Conservation (phyloP, 1,140 invertebrate species). For the Phthorimaea operculella region DNA sequence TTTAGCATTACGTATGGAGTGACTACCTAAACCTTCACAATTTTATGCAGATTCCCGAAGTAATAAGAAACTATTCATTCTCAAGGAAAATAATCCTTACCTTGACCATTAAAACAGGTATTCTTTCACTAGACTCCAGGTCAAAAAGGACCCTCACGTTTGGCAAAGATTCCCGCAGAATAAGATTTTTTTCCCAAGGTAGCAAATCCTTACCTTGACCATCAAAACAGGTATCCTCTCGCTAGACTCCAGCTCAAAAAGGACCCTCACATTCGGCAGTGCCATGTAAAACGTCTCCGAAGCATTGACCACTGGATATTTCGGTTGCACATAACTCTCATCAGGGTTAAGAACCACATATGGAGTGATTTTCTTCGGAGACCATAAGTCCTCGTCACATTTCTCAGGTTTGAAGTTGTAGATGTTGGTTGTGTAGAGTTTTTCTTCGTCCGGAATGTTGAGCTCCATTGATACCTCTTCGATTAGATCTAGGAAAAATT, state of each 20-base stretch:
- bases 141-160: slow-evolving; percentile 65
- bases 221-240: slow-evolving; percentile 54
- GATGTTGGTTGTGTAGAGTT: slow-evolving; percentile 49
- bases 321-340: slow-evolving; percentile 47
- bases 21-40: no score
- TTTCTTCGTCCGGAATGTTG: slow-evolving; percentile 62
- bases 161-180: no score
- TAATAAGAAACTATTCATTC: no score
- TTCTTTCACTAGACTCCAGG: slow-evolving; percentile 63
- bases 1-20: slow-evolving; percentile 36
- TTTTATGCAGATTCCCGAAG: no score
- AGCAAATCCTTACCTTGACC: slow-evolving; percentile 31
- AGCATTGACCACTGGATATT: slow-evolving; percentile 45
- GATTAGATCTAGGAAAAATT: slow-evolving; percentile 55
- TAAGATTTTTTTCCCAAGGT: no score
- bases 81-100: slow-evolving; percentile 14
- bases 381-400: slow-evolving; percentile 77
- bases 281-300: slow-evolving; percentile 66
- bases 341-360: slow-evolving; percentile 36
- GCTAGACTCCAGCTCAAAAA: slow-evolving; percentile 71
- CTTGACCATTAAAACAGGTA: slow-evolving; percentile 55
- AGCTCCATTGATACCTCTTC: slow-evolving; percentile 70
- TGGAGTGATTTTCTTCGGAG: slow-evolving; percentile 71
- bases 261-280: slow-evolving; percentile 67
- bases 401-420: slow-evolving; percentile 48